phyloP scores from a whole-genome alignment of 2,888 invertebrate genomes.

The Shargacucullia verbasci region DNA sequence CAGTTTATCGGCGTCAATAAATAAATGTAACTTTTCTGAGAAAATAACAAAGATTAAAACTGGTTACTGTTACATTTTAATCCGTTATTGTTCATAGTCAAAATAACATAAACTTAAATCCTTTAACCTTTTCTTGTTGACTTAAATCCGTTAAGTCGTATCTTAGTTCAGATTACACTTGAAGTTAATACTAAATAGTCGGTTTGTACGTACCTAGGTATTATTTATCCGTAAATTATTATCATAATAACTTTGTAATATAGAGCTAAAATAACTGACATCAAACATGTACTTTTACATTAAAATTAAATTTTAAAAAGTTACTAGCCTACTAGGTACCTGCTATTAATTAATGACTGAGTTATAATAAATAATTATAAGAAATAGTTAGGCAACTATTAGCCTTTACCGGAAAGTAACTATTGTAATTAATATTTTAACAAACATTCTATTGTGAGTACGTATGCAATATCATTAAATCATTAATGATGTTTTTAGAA shows the following conservation, averaged over 20 bases:
- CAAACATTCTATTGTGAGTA: constrained; percentile 2
- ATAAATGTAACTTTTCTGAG: too few species aligned
- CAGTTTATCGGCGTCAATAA: too few species aligned
- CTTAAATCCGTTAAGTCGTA: neutral
- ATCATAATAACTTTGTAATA: too few species aligned
- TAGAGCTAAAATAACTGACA: too few species aligned
- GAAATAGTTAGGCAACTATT: constrained; percentile 1
- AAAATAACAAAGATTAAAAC: neutral
- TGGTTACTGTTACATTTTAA: neutral
- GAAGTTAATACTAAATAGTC: too few species aligned
- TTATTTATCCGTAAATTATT: too few species aligned
- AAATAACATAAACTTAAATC: constrained; percentile 6
- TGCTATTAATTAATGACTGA: neutral
- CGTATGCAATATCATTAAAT: neutral
- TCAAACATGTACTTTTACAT: neutral
- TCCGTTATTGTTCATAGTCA: constrained; percentile 3
- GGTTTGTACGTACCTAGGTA: neutral
- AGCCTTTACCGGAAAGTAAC: constrained; percentile 11
- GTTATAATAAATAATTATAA: too few species aligned
- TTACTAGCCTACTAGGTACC: neutral
- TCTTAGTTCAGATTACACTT: neutral
- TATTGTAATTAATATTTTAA: constrained; percentile 1
- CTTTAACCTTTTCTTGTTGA: neutral
- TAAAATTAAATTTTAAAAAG: too few species aligned
- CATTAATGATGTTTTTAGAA: constrained; percentile 12